A percentile compares a stretch with the other conserved stretches of the same genome.
Conservation (phyloP, 2,113 vertebrate species). For the Pelusios castaneus region DNA sequence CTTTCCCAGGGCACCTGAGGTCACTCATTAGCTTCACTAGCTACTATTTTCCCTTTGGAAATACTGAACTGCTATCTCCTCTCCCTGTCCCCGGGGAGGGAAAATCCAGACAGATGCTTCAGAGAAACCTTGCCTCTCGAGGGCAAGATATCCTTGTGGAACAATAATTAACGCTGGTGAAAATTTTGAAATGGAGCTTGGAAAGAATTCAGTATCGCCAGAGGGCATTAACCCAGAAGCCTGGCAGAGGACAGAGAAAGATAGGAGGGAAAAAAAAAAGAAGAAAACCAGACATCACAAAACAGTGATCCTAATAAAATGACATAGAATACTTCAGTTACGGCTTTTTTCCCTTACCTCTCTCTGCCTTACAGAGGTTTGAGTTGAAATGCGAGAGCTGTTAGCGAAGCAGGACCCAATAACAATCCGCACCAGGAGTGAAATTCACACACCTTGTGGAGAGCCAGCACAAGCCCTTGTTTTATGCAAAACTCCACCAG, state of each 20-base stretch:
- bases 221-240: conserved; percentile 61
- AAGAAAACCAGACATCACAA: conserved; percentile 40
- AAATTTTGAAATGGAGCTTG: conserved; percentile 26
- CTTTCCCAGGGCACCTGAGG: conserved; percentile 52
- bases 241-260: conserved; percentile 48
- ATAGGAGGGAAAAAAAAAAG: conserved; percentile 1
- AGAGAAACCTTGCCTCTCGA: conserved; percentile 57
- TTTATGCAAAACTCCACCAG: background rate
- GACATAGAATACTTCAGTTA: conserved; percentile 61
- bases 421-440: conserved; percentile 31
- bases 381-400: background rate
- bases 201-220: conserved; percentile 58
- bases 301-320: conserved; percentile 63
- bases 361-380: conserved; percentile 45
- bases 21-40: conserved; percentile 28
- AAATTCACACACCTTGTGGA: conserved; percentile 2
- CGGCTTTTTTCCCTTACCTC: conserved; percentile 43
- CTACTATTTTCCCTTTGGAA: conserved; percentile 47
- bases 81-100: conserved; percentile 22
- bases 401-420: conserved; percentile 46
- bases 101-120: conserved; percentile 57
- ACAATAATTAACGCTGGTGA: conserved; percentile 59
- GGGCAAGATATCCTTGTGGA: conserved; percentile 49
- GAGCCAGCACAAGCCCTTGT: background rate
- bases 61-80: conserved; percentile 37